These are phyloP conservation scores for Protonemura montana DNA, from an alignment of 2,888 invertebrate genomes.

Conservation along the genomic window DNA sequence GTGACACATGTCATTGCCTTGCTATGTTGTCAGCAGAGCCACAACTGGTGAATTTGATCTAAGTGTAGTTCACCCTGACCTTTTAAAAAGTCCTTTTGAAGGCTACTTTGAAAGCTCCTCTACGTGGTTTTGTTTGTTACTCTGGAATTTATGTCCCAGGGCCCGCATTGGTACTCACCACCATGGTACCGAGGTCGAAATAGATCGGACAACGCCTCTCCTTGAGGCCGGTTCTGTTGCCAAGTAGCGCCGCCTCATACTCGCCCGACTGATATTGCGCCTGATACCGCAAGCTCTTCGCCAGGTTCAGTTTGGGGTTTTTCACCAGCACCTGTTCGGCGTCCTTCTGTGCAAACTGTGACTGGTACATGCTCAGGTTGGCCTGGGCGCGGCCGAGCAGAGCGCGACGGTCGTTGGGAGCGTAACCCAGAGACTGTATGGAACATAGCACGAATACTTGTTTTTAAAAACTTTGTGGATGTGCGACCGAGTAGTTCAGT, in stretches of 20 bases:
- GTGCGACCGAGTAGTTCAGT: too few relatives aligned
- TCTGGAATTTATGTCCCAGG: too few relatives aligned
- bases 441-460: too few relatives aligned
- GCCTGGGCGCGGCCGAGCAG: slow-evolving; percentile 10
- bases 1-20: not conserved
- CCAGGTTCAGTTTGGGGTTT: not conserved
- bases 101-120: too few relatives aligned
- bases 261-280: not conserved
- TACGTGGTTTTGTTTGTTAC: too few relatives aligned
- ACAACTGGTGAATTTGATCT: too few relatives aligned
- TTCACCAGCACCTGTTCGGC: not conserved
- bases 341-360: not conserved
- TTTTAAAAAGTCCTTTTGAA: too few relatives aligned
- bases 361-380: not conserved
- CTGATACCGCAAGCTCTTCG: not conserved
- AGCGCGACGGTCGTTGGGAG: not conserved
- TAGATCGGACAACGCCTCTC: not conserved
- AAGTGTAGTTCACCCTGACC: too few relatives aligned
- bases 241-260: not conserved
- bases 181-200: not conserved
- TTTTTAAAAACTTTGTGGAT: too few relatives aligned
- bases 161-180: not conserved
- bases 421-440: not conserved
- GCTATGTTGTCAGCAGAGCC: too few relatives aligned
- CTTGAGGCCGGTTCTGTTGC: not conserved